These are phyloP conservation scores for Synanthedon formicaeformis DNA, from an alignment of 2,888 invertebrate genomes.

Conservation along the genomic window DNA sequence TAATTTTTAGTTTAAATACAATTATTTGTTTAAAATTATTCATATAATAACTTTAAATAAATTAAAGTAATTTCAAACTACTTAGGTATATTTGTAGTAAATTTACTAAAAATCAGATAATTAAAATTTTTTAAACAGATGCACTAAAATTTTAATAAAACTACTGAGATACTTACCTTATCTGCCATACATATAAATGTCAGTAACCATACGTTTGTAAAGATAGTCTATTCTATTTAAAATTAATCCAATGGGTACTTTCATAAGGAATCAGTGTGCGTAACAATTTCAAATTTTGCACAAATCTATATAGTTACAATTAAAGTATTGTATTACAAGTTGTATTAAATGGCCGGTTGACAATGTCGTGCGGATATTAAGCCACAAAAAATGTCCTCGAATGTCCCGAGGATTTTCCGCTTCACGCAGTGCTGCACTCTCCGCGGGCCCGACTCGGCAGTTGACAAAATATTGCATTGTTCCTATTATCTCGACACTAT, in stretches of 20 bases:
- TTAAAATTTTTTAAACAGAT: too few species aligned
- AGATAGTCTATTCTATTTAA: too few species aligned
- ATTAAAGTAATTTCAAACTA: too few species aligned
- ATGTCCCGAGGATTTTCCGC: slow-evolving; percentile 70
- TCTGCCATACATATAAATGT: too few species aligned
- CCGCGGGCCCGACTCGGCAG: slow-evolving; percentile 60
- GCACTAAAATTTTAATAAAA: too few species aligned
- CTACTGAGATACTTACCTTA: too few species aligned
- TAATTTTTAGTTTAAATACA: too few species aligned
- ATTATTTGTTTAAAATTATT: too few species aligned
- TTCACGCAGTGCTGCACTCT: slow-evolving; percentile 66
- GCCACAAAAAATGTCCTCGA: slow-evolving; percentile 69
- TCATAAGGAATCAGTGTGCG: slow-evolving; percentile 55
- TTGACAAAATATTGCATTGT: slow-evolving; percentile 72
- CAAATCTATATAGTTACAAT: slow-evolving; percentile 62
- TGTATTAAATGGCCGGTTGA: slow-evolving; percentile 69
- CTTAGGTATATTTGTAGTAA: too few species aligned
- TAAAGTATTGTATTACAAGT: slow-evolving; percentile 68
- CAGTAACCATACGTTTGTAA: too few species aligned
- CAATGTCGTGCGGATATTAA: slow-evolving; percentile 70
- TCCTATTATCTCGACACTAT: slow-evolving; percentile 67
- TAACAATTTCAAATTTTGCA: slow-evolving; percentile 68
- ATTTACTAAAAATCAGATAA: too few species aligned
- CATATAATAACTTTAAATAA: too few species aligned
- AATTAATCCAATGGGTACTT: slow-evolving; percentile 50